Conservation (phyloP, 2,888 invertebrate species). For the Cephus pygmeus region DNA sequence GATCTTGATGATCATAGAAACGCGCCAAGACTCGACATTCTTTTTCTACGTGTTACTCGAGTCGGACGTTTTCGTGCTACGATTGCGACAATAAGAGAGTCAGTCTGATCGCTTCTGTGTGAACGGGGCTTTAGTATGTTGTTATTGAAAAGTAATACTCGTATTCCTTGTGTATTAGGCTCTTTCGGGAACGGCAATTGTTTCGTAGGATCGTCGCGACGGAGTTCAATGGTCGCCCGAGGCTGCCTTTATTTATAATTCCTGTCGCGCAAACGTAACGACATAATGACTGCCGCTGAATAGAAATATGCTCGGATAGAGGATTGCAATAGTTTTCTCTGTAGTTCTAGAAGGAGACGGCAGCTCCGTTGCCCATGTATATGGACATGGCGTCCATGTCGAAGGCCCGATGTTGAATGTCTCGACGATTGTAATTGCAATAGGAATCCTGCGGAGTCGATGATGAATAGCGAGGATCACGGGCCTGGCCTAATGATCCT, state of each 20-base stretch:
- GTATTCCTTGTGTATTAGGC: neutral
- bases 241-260: neutral
- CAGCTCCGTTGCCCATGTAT: rapidly evolving
- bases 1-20: neutral
- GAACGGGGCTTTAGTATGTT: neutral
- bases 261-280: neutral
- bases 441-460: neutral
- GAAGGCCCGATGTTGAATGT: neutral
- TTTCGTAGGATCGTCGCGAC: neutral
- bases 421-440: neutral
- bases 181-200: neutral
- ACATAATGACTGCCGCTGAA: neutral
- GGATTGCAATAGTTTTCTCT: neutral
- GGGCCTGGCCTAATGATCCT: neutral
- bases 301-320: neutral
- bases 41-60: neutral
- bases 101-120: neutral
- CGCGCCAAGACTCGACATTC: too few relatives aligned
- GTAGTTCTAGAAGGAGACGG: neutral
- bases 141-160: neutral
- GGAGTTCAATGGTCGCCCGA: neutral
- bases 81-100: neutral
- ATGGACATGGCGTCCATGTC: neutral
- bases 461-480: neutral
- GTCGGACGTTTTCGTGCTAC: neutral